Conservation (phyloP, 1,140 invertebrate genomes). For the Pteromalus puparum region DNA sequence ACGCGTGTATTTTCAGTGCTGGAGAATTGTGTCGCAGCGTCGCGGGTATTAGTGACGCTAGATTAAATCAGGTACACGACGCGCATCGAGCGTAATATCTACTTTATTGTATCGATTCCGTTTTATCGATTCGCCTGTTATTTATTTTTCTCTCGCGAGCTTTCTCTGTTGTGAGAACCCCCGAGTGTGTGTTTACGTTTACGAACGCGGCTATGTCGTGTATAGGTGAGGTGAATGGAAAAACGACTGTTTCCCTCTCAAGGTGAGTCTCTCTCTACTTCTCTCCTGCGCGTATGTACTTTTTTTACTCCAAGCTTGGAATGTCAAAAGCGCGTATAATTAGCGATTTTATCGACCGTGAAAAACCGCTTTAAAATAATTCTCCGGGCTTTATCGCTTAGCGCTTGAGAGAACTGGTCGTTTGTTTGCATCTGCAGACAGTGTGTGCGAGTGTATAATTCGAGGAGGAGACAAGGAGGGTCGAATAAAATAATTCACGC, state of each 20-base stretch:
- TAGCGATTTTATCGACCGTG: background rate
- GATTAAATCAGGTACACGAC: background rate
- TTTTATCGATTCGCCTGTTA: background rate
- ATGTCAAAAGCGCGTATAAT: background rate
- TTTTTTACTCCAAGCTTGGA: background rate
- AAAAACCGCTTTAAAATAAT: background rate
- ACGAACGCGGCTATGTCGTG: background rate
- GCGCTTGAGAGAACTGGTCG: no score
- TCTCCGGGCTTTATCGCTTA: background rate
- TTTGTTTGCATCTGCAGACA: background rate
- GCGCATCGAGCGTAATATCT: background rate
- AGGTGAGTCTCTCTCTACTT: background rate
- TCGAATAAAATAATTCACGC: background rate
- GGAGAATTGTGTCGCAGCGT: background rate
- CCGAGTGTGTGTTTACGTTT: background rate
- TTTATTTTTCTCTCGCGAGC: background rate
- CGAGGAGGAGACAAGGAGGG: background rate
- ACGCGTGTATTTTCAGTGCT: background rate
- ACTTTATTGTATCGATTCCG: background rate
- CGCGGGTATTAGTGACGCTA: background rate
- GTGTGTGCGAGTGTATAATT: background rate
- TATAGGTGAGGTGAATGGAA: background rate
- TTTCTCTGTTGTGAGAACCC: no score
- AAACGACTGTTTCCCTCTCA: background rate
- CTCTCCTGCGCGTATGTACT: background rate